phyloP scores from a whole-genome alignment of 2,888 invertebrate species.

The Herminia tarsipennalis region DNA sequence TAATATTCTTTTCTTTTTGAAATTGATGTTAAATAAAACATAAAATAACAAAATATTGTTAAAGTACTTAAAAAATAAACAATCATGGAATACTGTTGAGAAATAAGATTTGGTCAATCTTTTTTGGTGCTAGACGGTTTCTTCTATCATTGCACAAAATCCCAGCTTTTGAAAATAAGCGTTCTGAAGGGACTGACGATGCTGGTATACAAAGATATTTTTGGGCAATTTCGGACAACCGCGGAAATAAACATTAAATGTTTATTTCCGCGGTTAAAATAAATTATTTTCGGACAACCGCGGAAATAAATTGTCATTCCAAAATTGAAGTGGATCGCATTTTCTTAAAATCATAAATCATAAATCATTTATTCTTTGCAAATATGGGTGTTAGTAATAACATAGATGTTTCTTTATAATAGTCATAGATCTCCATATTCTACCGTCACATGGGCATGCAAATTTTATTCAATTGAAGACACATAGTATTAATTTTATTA shows the following conservation, averaged over 20 bases:
- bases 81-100: slow-evolving; percentile 9
- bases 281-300: background rate
- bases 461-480: too few relatives aligned
- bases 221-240: slow-evolving; percentile 16
- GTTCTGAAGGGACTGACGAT: slow-evolving; percentile 30
- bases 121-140: slow-evolving; percentile 18
- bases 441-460: too few relatives aligned
- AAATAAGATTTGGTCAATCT: slow-evolving; percentile 22
- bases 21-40: slow-evolving; percentile 11
- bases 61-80: slow-evolving; percentile 7
- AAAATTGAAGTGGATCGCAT: slow-evolving; percentile 11
- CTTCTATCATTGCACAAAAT: slow-evolving; percentile 28
- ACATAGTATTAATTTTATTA: too few relatives aligned
- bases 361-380: too few relatives aligned
- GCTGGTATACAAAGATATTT: slow-evolving; percentile 34
- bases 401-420: too few relatives aligned
- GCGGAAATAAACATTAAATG: background rate
- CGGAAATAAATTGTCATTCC: background rate
- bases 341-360: too few relatives aligned
- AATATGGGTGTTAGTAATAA: too few relatives aligned
- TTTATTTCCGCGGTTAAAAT: background rate
- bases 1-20: slow-evolving; percentile 3
- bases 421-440: too few relatives aligned
- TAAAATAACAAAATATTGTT: slow-evolving; percentile 7
- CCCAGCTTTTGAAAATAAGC: slow-evolving; percentile 32